Percentiles rank a stretch among this genome's conserved stretches.
phyloP scores from a whole-genome alignment of 1,140 invertebrate genomes.

The Drosophila mauritiana region DNA sequence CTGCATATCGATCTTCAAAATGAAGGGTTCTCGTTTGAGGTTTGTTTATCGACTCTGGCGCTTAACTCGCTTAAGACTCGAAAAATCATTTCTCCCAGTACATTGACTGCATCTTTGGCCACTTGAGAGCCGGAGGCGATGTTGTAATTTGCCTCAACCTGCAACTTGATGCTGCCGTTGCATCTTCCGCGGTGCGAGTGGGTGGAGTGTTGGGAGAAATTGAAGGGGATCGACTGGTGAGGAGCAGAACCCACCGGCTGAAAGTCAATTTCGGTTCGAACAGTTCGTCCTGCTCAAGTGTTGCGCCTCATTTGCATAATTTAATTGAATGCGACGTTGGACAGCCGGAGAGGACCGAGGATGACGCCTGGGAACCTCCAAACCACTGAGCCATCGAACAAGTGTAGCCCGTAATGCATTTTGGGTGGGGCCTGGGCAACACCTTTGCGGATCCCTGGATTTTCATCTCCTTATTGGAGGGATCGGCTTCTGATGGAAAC shows the following conservation, averaged over 20 bases:
- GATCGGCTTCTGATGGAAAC: slow-evolving; percentile 33
- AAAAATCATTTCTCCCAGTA: not conserved
- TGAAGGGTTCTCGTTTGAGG: too few species aligned
- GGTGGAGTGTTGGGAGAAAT: slow-evolving; percentile 47
- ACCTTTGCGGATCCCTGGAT: slow-evolving; percentile 41
- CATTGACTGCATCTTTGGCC: slow-evolving; percentile 17
- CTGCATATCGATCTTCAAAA: too few species aligned
- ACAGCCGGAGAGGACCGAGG: slow-evolving; percentile 15
- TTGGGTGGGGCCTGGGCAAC: slow-evolving; percentile 64
- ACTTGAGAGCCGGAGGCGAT: slow-evolving; percentile 23
- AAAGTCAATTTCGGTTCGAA: slow-evolving; percentile 60
- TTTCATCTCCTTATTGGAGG: slow-evolving; percentile 12
- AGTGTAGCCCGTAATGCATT: slow-evolving; percentile 75
- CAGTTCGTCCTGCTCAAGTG: slow-evolving; percentile 58
- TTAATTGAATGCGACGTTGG: slow-evolving; percentile 81
- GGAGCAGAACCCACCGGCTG: slow-evolving; percentile 2
- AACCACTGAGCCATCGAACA: slow-evolving; percentile 29
- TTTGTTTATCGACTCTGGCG: too few species aligned
- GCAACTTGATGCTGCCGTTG: slow-evolving; percentile 33
- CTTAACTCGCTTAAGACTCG: too few species aligned
- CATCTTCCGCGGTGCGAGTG: slow-evolving; percentile 30
- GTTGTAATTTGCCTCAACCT: slow-evolving; percentile 42
- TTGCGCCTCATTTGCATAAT: slow-evolving; percentile 80
- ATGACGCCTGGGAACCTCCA: slow-evolving; percentile 28
- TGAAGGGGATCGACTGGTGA: slow-evolving; percentile 1